Evolutionary conservation across 2,113 vertebrate species (phyloP).

Genomic region (Parus major): DNA sequence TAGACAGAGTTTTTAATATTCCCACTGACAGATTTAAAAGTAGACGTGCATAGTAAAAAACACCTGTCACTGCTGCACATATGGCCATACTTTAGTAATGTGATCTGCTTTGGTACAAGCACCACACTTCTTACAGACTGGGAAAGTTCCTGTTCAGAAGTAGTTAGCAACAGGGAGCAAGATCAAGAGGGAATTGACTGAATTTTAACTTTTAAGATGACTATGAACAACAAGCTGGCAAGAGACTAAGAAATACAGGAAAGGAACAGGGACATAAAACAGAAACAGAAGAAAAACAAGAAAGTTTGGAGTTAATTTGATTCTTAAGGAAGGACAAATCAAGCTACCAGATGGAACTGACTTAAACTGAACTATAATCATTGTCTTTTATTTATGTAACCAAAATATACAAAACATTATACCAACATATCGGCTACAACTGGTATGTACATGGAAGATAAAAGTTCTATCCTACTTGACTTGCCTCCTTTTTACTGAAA

Average conservation of each 20-base stretch:
- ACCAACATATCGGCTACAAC: neutral
- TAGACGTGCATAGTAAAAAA: neutral
- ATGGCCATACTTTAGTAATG: constrained; percentile 14
- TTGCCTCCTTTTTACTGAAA: neutral
- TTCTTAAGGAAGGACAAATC: neutral
- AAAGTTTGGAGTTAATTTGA: neutral
- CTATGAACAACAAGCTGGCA: constrained; percentile 18
- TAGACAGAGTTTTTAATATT: constrained; percentile 22
- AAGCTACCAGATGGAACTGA: neutral
- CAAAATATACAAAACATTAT: neutral
- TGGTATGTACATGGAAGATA: rapidly evolving
- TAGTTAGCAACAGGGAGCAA: neutral
- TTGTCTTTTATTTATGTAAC: neutral
- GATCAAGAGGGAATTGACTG: constrained; percentile 8
- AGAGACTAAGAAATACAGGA: neutral
- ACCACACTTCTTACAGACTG: neutral
- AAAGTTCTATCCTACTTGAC: neutral
- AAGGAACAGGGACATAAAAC: constrained; percentile 15
- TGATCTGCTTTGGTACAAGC: neutral
- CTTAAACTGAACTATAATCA: neutral
- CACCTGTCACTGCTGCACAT: constrained; percentile 45
- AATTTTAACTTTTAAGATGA: constrained; percentile 9
- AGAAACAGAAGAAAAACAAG: constrained; percentile 1
- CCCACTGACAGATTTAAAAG: constrained; percentile 37
- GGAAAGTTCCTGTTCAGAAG: constrained; percentile 1